Evolutionary conservation across 2,113 vertebrate species (phyloP).

Genomic region (Burhinus oedicnemus): DNA sequence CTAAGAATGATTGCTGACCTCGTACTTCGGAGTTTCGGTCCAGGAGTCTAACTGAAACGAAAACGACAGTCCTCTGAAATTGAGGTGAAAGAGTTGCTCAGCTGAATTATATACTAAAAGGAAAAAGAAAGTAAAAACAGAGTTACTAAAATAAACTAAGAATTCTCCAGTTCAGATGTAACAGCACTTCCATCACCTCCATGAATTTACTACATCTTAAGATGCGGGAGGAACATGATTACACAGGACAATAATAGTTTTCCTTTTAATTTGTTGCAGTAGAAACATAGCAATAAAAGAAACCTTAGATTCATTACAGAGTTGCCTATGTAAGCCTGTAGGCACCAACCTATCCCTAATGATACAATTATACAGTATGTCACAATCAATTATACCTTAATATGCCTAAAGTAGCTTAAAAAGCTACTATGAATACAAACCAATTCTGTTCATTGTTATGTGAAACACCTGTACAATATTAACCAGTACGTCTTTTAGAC

Average conservation of each 20-base stretch:
- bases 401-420: neutral
- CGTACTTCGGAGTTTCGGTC: constrained; percentile 98
- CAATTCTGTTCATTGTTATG: neutral
- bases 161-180: neutral
- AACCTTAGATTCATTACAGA: neutral
- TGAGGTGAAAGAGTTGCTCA: constrained; percentile 98
- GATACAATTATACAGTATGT: neutral
- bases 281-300: neutral
- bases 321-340: neutral
- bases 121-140: neutral
- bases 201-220: neutral
- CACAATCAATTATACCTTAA: neutral
- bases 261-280: neutral
- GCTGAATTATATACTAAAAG: constrained; percentile 94
- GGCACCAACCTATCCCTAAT: neutral
- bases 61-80: constrained; percentile 97
- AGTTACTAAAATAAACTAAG: neutral
- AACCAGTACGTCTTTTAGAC: neutral
- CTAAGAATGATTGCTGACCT: constrained; percentile 81
- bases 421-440: neutral
- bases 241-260: neutral
- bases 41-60: constrained; percentile 98
- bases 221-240: neutral
- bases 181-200: neutral
- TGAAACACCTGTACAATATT: neutral